Percentiles rank a stretch among this genome's conserved stretches.
Evolutionary conservation across 2,797 vertebrate genomes (phyloP).

Genomic region (Poeciliopsis infans): DNA sequence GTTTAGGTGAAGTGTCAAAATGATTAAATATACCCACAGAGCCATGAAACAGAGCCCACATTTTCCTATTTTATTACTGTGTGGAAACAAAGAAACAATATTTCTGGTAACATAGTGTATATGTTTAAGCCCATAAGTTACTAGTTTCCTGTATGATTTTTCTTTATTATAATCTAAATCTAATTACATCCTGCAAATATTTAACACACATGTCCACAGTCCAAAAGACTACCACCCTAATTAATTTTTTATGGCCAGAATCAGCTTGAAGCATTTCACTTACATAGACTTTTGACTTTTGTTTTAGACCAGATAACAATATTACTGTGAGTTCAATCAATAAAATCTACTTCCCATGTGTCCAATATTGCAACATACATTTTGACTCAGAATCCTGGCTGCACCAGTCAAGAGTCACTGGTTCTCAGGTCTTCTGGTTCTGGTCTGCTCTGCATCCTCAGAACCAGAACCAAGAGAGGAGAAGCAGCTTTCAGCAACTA

Average conservation of each 20-base stretch:
- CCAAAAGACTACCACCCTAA: no score
- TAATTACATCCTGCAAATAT: background rate
- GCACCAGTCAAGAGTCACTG: constrained; percentile 49
- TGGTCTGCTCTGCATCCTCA: no score
- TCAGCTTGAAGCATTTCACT: background rate
- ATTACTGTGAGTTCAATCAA: constrained; percentile 65
- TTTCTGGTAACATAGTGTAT: constrained; percentile 17
- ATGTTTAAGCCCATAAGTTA: constrained; percentile 18
- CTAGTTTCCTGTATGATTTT: constrained; percentile 2
- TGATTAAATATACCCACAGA: constrained; percentile 63
- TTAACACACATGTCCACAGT: background rate
- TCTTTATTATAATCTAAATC: constrained; percentile 5
- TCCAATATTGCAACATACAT: constrained; percentile 56
- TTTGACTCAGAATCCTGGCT: constrained; percentile 63
- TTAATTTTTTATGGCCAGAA: no score
- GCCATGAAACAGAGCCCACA: constrained; percentile 14
- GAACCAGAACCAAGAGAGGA: no score
- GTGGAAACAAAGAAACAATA: constrained; percentile 26
- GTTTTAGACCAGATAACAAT: constrained; percentile 47
- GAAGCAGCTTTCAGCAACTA: no score
- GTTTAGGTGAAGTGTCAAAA: constrained; percentile 47
- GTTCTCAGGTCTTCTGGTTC: no score
- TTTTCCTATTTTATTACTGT: constrained; percentile 33
- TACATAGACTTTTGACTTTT: constrained; percentile 22
- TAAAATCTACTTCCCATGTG: constrained; percentile 57